A percentile compares a stretch with the other conserved stretches of the same genome.
These are phyloP conservation scores for Temnopleurus reevesii DNA, from an alignment of 53 echinoderm and acorn worm species.

Conservation along the genomic window DNA sequence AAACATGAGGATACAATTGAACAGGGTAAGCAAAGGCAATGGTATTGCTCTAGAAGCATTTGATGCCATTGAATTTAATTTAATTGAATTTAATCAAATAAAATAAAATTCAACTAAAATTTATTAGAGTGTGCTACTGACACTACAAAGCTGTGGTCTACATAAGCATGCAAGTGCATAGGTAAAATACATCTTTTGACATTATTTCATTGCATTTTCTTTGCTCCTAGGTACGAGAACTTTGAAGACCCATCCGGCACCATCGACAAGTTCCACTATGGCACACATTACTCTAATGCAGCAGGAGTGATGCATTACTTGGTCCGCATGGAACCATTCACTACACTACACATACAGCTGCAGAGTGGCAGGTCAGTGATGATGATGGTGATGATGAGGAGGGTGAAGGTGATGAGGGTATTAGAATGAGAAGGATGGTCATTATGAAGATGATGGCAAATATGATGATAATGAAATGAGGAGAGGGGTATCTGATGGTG, in stretches of 20 bases:
- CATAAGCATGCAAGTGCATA: too few relatives aligned
- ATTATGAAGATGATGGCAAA: not conserved
- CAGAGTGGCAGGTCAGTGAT: conserved; percentile 93
- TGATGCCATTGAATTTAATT: too few relatives aligned
- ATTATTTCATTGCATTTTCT: too few relatives aligned
- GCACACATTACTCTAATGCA: conserved; percentile 98
- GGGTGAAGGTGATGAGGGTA: too few relatives aligned
- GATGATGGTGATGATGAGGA: not conserved
- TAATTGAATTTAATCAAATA: too few relatives aligned
- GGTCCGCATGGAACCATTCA: conserved; percentile 97
- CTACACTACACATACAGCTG: conserved; percentile 89
- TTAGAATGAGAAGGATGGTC: not conserved
- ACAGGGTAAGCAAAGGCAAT: too few relatives aligned
- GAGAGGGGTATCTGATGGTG: not conserved
- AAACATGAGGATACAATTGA: too few relatives aligned
- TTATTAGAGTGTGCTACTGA: too few relatives aligned
- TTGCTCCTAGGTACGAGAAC: conserved; percentile 79
- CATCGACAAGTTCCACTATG: conserved; percentile 98
- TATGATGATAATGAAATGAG: not conserved
- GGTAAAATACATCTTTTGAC: too few relatives aligned
- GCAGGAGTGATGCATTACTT: conserved; percentile 99
- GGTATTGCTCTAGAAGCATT: too few relatives aligned
- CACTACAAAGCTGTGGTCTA: too few relatives aligned
- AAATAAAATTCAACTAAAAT: too few relatives aligned
- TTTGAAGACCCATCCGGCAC: conserved; percentile 93